These are phyloP conservation scores for Dasypus novemcinctus DNA, from an alignment of 2,113 vertebrate genomes.

Conservation along the genomic window DNA sequence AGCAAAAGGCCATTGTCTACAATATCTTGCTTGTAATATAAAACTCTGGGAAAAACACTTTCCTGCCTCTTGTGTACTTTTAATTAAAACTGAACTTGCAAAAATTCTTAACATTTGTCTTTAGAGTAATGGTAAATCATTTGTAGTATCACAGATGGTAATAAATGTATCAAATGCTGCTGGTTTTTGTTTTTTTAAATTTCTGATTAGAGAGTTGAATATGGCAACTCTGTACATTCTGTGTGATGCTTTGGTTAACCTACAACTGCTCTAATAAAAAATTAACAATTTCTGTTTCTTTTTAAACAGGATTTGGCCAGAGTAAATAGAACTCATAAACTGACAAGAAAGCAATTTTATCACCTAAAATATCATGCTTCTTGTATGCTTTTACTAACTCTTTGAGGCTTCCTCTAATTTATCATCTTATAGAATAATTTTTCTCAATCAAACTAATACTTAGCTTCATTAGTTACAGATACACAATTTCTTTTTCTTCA, in stretches of 20 bases:
- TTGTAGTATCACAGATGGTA: background rate
- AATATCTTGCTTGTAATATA: background rate
- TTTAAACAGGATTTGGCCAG: slow-evolving; percentile 22
- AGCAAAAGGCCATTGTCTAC: background rate
- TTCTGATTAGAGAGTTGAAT: too few relatives aligned
- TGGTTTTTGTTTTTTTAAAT: too few relatives aligned
- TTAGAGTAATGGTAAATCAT: slow-evolving; percentile 20
- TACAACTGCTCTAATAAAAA: too few relatives aligned
- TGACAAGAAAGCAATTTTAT: slow-evolving; percentile 12
- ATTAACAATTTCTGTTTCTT: background rate
- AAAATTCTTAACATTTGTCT: slow-evolving; percentile 28
- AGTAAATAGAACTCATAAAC: slow-evolving; percentile 40
- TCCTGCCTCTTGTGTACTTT: slow-evolving; percentile 28
- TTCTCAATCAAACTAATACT: background rate
- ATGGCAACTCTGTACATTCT: too few relatives aligned
- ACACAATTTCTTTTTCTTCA: slow-evolving; percentile 29
- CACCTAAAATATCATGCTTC: background rate
- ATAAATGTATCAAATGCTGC: background rate
- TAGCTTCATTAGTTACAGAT: slow-evolving; percentile 25
- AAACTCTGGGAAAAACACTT: slow-evolving; percentile 25
- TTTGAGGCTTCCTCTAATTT: background rate
- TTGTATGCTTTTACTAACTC: background rate
- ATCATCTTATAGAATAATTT: background rate
- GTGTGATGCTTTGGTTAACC: too few relatives aligned
- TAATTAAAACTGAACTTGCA: slow-evolving; percentile 4